phyloP scores from a whole-genome alignment of 1,140 invertebrate genomes.

The Homarus americanus region DNA sequence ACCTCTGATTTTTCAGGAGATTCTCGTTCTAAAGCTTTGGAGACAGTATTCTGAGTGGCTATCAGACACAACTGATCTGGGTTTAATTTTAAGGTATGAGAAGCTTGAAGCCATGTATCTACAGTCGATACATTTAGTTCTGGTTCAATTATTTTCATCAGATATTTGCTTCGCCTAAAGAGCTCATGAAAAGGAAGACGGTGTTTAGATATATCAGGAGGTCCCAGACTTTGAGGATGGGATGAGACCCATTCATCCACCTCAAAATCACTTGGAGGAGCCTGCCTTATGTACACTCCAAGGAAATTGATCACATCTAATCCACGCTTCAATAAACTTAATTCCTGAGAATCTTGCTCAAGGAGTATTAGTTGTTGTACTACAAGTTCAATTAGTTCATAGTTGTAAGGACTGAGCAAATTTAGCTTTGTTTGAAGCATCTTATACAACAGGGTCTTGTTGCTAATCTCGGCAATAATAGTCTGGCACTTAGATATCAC shows the following conservation, averaged over 20 bases:
- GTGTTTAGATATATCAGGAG: slow-evolving; percentile 55
- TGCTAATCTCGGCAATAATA: slow-evolving; percentile 61
- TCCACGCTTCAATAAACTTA: slow-evolving; percentile 50
- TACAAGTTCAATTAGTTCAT: slow-evolving; percentile 65
- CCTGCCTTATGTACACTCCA: slow-evolving; percentile 57
- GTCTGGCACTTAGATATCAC: slow-evolving; percentile 44
- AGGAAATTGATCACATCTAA: slow-evolving; percentile 70
- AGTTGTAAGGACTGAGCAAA: slow-evolving; percentile 65
- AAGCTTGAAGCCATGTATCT: slow-evolving; percentile 64
- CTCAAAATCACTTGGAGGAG: slow-evolving; percentile 43
- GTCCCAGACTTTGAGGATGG: slow-evolving; percentile 53
- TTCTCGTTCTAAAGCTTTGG: slow-evolving; percentile 49
- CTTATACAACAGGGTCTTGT: slow-evolving; percentile 39
- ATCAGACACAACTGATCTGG: slow-evolving; percentile 62
- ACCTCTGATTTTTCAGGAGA: background rate
- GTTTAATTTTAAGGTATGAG: slow-evolving; percentile 64
- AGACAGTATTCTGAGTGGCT: slow-evolving; percentile 69
- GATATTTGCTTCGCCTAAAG: slow-evolving; percentile 38
- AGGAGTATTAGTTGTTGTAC: slow-evolving; percentile 41
- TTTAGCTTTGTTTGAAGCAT: slow-evolving; percentile 47
- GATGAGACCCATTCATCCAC: slow-evolving; percentile 66
- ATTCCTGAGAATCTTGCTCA: slow-evolving; percentile 25
- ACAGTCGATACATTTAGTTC: slow-evolving; percentile 66
- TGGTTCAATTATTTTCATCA: slow-evolving; percentile 67
- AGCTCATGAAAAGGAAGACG: slow-evolving; percentile 71